Percentiles rank a stretch among this genome's conserved stretches.
Conservation (phyloP, 2,113 vertebrate species). For the Mastomys natalensis region DNA sequence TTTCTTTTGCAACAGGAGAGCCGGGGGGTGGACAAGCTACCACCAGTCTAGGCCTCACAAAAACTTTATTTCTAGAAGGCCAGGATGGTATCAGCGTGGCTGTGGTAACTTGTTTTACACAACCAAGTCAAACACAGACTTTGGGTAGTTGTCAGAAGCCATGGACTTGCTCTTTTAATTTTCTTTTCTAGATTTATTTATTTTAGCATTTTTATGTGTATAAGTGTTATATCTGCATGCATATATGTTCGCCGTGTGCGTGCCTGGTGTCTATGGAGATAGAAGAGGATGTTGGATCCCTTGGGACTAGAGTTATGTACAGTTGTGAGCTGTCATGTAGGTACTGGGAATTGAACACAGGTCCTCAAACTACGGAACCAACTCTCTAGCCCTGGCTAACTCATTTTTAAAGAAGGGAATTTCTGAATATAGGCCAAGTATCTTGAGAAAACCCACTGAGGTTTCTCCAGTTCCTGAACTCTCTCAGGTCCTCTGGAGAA, state of each 20-base stretch:
- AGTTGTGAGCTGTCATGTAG: background rate
- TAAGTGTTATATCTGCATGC: background rate
- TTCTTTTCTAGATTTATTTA: background rate
- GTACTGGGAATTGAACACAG: background rate
- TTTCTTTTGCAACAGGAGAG: background rate
- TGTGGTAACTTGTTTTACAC: background rate
- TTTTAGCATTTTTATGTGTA: background rate
- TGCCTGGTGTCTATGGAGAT: background rate
- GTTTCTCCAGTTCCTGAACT: background rate
- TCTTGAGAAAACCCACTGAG: background rate
- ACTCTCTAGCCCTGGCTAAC: background rate
- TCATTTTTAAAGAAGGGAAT: background rate
- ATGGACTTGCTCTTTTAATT: background rate
- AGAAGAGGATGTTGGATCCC: background rate
- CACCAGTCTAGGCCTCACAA: background rate
- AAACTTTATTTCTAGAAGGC: background rate
- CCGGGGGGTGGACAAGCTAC: background rate
- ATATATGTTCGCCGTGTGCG: background rate
- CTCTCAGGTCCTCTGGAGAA: background rate
- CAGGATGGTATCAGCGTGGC: background rate
- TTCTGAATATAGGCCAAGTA: background rate
- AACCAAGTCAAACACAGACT: background rate
- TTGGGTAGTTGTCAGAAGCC: background rate
- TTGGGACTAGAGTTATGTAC: background rate
- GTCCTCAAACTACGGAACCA: background rate